Percentiles rank a stretch among this genome's conserved stretches.
phyloP scores from a whole-genome alignment of 1,140 invertebrate species.

The Drosophila quadrilineata region DNA sequence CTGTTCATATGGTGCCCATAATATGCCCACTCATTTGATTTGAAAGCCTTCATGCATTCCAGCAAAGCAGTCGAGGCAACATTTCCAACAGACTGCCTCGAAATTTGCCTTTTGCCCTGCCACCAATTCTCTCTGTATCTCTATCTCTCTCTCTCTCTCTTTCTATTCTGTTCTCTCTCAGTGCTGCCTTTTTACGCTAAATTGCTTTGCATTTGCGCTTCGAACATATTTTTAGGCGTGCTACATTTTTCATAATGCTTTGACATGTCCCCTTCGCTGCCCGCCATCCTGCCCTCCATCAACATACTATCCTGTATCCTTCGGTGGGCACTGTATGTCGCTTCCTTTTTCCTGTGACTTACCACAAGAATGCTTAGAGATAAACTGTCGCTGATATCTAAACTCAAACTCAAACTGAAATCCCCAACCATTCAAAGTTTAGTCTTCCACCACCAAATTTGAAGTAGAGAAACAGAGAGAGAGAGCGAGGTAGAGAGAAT shows the following conservation, averaged over 20 bases:
- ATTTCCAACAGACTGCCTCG: constrained; percentile 40
- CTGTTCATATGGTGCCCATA: constrained; percentile 30
- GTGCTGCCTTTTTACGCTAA: constrained; percentile 55
- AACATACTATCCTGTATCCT: too few species aligned
- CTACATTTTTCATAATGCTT: constrained; percentile 66
- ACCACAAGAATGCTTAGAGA: constrained; percentile 34
- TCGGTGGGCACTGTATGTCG: too few species aligned
- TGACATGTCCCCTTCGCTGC: constrained; percentile 12
- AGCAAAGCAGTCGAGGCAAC: constrained; percentile 25
- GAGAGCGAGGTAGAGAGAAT: too few species aligned
- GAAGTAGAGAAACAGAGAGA: too few species aligned
- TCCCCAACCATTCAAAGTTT: constrained; percentile 15
- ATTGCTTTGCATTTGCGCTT: constrained; percentile 55
- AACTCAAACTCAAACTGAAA: constrained; percentile 20
- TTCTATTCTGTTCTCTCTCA: background rate
- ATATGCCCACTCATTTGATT: constrained; percentile 64
- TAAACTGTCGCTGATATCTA: constrained; percentile 60
- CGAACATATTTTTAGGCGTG: constrained; percentile 63
- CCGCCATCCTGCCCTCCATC: background rate
- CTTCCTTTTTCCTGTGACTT: too few species aligned
- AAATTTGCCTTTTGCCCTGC: constrained; percentile 30
- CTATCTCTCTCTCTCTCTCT: background rate
- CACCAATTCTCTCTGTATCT: background rate
- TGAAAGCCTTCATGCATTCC: constrained; percentile 55
- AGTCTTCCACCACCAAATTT: too few species aligned